A percentile compares a stretch with the other conserved stretches of the same genome.
These are phyloP conservation scores for Ophioderma brevispina DNA, from an alignment of 35 echinoderm and acorn worm species.

Conservation along the genomic window DNA sequence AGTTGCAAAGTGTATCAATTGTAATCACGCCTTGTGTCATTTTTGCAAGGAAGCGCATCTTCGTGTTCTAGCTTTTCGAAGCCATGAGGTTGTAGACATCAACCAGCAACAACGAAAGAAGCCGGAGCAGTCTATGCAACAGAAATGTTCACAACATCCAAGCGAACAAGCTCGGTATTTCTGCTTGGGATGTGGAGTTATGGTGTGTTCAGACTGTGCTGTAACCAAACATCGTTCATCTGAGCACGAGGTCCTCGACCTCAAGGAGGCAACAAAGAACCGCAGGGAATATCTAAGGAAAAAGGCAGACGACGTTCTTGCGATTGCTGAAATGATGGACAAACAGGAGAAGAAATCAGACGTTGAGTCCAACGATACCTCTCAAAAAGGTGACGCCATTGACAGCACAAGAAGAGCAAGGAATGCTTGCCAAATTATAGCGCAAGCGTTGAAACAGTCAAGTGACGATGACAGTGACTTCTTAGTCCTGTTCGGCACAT, in stretches of 20 bases:
- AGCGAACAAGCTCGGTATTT: not conserved
- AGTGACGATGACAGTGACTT: not conserved
- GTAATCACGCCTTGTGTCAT: not conserved
- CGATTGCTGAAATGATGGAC: not conserved
- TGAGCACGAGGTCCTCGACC: not conserved
- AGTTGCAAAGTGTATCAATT: not conserved
- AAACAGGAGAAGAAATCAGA: not conserved
- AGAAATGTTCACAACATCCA: not conserved
- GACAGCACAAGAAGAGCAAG: not conserved
- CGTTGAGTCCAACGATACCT: not conserved
- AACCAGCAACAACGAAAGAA: not conserved
- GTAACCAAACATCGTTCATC: not conserved
- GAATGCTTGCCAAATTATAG: not conserved
- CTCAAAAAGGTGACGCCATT: not conserved
- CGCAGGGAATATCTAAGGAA: not conserved
- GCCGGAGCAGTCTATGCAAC: not conserved
- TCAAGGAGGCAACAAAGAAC: not conserved
- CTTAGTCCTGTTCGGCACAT: not conserved
- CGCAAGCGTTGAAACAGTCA: not conserved
- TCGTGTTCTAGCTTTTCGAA: not conserved
- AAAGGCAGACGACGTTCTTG: not conserved
- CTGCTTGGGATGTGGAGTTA: not conserved
- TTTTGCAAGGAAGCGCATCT: not conserved
- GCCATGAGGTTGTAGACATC: not conserved
- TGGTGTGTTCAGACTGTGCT: not conserved